Evolutionary conservation across 2,113 vertebrate genomes (phyloP), one percentile per base, ranked within the genome.

Genomic region (Typhlomys cinereus): DNA sequence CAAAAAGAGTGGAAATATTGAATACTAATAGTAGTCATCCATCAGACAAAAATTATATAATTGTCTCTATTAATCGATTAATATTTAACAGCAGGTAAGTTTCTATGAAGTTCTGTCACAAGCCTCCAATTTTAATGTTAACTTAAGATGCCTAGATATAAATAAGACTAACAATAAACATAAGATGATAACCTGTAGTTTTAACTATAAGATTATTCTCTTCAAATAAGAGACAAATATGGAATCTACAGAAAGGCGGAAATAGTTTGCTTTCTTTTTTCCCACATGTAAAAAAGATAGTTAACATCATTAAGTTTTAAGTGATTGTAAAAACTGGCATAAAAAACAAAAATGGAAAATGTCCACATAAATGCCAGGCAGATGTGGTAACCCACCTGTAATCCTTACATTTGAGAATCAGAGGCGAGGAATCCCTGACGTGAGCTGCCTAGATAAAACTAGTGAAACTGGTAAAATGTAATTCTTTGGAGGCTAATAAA

Each of bases 261-360:
- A 74, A 89, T 44, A 75, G 25, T 4, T 78, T 4, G n/a, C 1
- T 13, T 83, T 67, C 59, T 36, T 54, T 70, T 92, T 76, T 54
- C 41, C 39, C 91, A 41, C 25, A 90, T 44, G 3, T 66, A 88
- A 83, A 88, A 83, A 44, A 74, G 15, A 81, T 10, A 44, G 7
- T 52, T 73, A 88, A 90, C 46, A 57, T 71, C 76, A 9, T 17
- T 29, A 85, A 92, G 34, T 44, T 92, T 64, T 92, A 90, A 86
- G 52, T 61, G 17, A 36, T 46, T 79, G 36, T 39, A 79, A 85
- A 59, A 59, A 59, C 5, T 59, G 57, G 52, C 17, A 52, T 52
- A 9, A 52, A 52, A 52, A 15, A 11, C 17, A 11, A 52, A 52
- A 52, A 52, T 52, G 52, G n/a, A n/a, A n/a, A n/a, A n/a, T n/a